These are phyloP conservation scores for Syngnathus acus DNA, from an alignment of 2,797 vertebrate genomes.

Conservation along the genomic window DNA sequence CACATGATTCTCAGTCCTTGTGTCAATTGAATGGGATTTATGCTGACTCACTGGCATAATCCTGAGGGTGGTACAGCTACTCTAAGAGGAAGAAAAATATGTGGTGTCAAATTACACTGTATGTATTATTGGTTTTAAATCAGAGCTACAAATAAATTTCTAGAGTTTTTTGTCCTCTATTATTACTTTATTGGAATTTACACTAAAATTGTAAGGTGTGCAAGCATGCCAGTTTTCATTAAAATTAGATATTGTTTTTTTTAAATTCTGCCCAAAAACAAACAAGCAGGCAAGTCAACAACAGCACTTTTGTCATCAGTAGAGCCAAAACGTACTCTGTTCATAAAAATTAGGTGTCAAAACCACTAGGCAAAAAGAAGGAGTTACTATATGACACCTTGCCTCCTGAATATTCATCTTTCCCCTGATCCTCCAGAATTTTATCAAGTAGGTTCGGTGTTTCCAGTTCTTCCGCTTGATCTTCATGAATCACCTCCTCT, in stretches of 20 bases:
- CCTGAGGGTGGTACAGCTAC: neutral
- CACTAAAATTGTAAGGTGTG: neutral
- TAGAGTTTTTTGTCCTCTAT: neutral
- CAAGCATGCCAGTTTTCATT: neutral
- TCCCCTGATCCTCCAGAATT: constrained; percentile 72
- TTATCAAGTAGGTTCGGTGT: constrained; percentile 63
- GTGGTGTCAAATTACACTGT: no score
- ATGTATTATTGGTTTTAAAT: no score
- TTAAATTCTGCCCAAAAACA: neutral
- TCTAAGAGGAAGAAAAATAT: neutral
- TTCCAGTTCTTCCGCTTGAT: constrained; percentile 27
- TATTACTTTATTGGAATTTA: neutral
- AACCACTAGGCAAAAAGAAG: constrained; percentile 72
- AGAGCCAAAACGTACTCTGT: neutral
- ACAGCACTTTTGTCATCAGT: neutral
- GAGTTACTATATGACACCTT: constrained; percentile 74
- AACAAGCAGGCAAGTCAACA: neutral
- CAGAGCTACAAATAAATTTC: no score
- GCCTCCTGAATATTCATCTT: constrained; percentile 52
- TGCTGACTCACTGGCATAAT: neutral
- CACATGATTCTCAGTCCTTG: neutral
- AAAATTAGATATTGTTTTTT: neutral
- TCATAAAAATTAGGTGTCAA: neutral
- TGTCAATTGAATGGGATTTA: neutral
- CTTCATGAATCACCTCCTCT: constrained; percentile 27